Percentiles rank a stretch among this genome's conserved stretches.
Conservation (phyloP, 2,113 vertebrate genomes). For the Vicugna pacos region DNA sequence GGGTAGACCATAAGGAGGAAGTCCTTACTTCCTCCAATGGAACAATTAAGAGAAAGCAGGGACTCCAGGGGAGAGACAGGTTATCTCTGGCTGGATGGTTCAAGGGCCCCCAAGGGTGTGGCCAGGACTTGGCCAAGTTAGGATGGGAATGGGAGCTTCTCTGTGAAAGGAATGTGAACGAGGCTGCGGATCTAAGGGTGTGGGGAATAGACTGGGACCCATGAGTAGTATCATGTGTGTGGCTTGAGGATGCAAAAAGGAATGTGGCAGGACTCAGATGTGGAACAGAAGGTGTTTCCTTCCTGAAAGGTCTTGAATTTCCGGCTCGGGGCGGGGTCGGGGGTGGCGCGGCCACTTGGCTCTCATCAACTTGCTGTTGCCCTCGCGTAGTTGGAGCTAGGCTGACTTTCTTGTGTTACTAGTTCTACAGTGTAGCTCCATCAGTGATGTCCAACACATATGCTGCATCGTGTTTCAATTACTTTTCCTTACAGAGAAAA, state of each 20-base stretch:
- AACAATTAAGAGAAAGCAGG: background rate
- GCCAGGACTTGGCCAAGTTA: background rate
- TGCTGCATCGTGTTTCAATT: background rate
- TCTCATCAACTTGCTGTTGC: accelerated
- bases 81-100: background rate
- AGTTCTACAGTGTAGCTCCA: no score
- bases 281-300: background rate
- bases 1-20: background rate
- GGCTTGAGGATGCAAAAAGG: accelerated
- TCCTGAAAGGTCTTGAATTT: background rate
- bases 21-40: no score
- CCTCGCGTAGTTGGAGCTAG: accelerated
- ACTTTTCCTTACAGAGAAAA: background rate
- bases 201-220: accelerated
- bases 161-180: accelerated
- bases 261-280: background rate
- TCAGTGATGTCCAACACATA: background rate
- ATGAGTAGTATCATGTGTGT: accelerated
- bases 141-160: background rate
- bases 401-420: background rate
- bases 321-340: background rate
- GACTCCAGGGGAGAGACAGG: accelerated
- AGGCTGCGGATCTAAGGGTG: accelerated
- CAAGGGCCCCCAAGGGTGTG: accelerated
- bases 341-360: accelerated